These are phyloP conservation scores for Strongylocentrotus purpuratus DNA, from an alignment of 35 echinoderm and acorn worm genomes.

Conservation along the genomic window DNA sequence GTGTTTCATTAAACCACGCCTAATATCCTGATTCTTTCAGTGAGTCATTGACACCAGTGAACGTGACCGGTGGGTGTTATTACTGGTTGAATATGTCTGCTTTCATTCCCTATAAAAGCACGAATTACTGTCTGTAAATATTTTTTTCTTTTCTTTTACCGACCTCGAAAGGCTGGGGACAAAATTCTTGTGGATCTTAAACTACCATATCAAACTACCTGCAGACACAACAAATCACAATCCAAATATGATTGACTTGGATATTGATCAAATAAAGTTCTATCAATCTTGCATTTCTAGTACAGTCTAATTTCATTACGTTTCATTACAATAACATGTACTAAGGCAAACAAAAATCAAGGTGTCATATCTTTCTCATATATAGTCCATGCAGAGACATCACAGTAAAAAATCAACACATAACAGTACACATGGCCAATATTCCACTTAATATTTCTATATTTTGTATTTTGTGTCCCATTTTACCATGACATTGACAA, in stretches of 20 bases:
- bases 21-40: no score
- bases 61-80: no score
- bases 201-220: not conserved
- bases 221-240: not conserved
- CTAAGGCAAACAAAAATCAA: constrained; percentile 16
- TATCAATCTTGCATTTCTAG: not conserved
- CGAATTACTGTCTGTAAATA: no score
- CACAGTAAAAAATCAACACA: not conserved
- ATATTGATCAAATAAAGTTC: not conserved
- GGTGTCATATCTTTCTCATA: not conserved
- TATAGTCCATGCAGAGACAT: not conserved
- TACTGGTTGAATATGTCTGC: no score
- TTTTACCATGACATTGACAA: not conserved
- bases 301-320: not conserved
- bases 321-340: not conserved
- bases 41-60: no score
- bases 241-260: not conserved
- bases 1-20: no score
- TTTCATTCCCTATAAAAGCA: no score
- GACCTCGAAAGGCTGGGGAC: no score
- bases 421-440: not conserved
- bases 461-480: not conserved
- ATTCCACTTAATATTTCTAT: not conserved
- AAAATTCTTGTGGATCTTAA: no score
- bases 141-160: no score